phyloP scores from a whole-genome alignment of 2,113 vertebrate genomes.

The Sander vitreus region DNA sequence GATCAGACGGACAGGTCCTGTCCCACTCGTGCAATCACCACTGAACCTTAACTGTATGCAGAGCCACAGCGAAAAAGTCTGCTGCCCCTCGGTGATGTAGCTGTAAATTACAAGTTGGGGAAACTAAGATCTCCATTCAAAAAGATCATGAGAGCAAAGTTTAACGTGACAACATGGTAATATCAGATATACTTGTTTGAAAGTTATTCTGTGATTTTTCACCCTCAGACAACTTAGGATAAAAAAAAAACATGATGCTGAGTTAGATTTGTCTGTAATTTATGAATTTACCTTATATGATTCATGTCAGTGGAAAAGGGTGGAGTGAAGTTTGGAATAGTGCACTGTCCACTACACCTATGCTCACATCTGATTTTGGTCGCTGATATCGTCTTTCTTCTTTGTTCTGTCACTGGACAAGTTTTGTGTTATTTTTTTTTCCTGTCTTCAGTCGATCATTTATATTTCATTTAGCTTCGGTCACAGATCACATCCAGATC shows the following conservation, averaged over 20 bases:
- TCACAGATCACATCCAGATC: neutral
- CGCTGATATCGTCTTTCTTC: neutral
- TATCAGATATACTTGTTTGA: neutral
- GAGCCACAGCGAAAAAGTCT: neutral
- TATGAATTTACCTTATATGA: neutral
- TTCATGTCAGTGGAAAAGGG: neutral
- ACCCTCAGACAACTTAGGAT: neutral
- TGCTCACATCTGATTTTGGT: neutral
- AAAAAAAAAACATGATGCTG: neutral
- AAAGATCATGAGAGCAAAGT: neutral
- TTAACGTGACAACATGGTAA: neutral
- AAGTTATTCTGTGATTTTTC: neutral
- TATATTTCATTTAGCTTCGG: neutral
- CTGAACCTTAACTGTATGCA: constrained; percentile 13
- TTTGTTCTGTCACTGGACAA: neutral
- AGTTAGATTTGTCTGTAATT: neutral
- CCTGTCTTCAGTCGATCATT: neutral
- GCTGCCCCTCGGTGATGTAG: constrained; percentile 46
- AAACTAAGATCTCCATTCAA: neutral
- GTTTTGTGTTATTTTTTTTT: neutral
- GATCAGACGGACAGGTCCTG: constrained; percentile 24
- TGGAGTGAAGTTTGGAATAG: neutral
- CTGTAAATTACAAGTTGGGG: constrained; percentile 24
- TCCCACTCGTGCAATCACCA: neutral
- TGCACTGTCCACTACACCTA: neutral